Percentiles rank a stretch among this genome's conserved stretches.
Evolutionary conservation across 2,888 invertebrate species (phyloP).

Genomic region (Dorcus hopei): DNA sequence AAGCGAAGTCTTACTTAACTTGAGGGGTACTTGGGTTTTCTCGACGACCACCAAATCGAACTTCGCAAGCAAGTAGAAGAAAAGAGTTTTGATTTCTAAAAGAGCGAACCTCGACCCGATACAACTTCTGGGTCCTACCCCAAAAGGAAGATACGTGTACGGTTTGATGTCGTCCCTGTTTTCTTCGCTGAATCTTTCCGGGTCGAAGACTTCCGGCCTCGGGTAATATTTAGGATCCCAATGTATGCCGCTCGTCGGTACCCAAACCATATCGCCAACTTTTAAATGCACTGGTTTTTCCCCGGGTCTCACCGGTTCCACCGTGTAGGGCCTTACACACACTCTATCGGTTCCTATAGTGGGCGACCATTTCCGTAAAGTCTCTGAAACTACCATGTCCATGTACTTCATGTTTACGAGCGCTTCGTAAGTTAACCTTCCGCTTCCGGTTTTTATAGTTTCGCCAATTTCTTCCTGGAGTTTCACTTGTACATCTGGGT

Average conservation of each 20-base stretch:
- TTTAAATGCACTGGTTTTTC: conserved; percentile 23
- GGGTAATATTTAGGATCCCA: conserved; percentile 33
- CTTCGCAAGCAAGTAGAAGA: conserved; percentile 31
- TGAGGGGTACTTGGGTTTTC: too few relatives aligned
- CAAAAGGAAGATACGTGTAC: conserved; percentile 43
- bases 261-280: conserved; percentile 21
- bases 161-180: conserved; percentile 52
- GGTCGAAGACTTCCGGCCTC: conserved; percentile 38
- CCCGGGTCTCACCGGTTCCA: conserved; percentile 20
- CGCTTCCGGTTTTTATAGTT: conserved; percentile 18
- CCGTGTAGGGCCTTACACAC: conserved; percentile 28
- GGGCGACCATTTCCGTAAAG: conserved; percentile 34
- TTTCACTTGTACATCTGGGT: conserved; percentile 49
- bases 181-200: conserved; percentile 50
- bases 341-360: conserved; percentile 24
- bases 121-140: conserved; percentile 60
- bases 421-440: conserved; percentile 25
- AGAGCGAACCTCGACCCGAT: conserved; percentile 51
- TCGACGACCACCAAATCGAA: conserved; percentile 27
- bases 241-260: conserved; percentile 35
- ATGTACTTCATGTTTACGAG: conserved; percentile 32
- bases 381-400: conserved; percentile 33
- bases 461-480: conserved; percentile 40
- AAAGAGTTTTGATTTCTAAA: conserved; percentile 33
- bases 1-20: too few relatives aligned